phyloP scores from a whole-genome alignment of 2,888 invertebrate species.

The Adela reaumurella region DNA sequence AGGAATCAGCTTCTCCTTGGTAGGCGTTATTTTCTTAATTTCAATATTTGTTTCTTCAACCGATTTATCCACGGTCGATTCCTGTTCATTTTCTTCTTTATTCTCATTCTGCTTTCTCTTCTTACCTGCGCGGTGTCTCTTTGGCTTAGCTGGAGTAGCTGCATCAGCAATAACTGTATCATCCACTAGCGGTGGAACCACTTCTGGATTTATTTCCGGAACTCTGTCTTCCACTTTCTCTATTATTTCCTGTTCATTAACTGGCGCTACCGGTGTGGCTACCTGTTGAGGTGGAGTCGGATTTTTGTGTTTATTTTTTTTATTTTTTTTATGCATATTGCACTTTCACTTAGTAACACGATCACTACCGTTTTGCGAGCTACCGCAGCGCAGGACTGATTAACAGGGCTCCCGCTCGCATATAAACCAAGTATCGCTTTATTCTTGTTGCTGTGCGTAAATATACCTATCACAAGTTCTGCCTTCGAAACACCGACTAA shows the following conservation, averaged over 20 bases:
- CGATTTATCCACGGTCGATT: constrained; percentile 5
- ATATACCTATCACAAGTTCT: not conserved
- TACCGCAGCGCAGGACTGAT: constrained; percentile 1
- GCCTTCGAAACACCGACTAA: not conserved
- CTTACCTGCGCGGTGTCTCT: constrained; percentile 37
- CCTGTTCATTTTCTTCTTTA: constrained; percentile 15
- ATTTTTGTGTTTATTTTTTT: constrained; percentile 32
- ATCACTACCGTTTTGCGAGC: not conserved
- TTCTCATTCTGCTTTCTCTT: constrained; percentile 32
- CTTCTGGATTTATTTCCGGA: constrained; percentile 20
- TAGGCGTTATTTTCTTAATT: not conserved
- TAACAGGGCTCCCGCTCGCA: not conserved
- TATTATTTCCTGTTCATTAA: not conserved
- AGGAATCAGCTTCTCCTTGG: not conserved
- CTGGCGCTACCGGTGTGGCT: not conserved
- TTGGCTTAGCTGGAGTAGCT: constrained; percentile 41
- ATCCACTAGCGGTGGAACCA: constrained; percentile 8
- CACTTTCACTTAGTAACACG: constrained; percentile 2
- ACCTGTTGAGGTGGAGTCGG: constrained; percentile 17
- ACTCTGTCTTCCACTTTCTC: constrained; percentile 15
- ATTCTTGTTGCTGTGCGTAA: not conserved
- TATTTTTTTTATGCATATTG: constrained; percentile 34
- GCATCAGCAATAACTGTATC: constrained; percentile 9
- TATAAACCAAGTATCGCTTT: not conserved
- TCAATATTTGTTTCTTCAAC: constrained; percentile 5